Percentiles rank a stretch among this genome's conserved stretches.
These are phyloP conservation scores for Bubo bubo DNA, from an alignment of 2,113 vertebrate species.

Conservation along the genomic window DNA sequence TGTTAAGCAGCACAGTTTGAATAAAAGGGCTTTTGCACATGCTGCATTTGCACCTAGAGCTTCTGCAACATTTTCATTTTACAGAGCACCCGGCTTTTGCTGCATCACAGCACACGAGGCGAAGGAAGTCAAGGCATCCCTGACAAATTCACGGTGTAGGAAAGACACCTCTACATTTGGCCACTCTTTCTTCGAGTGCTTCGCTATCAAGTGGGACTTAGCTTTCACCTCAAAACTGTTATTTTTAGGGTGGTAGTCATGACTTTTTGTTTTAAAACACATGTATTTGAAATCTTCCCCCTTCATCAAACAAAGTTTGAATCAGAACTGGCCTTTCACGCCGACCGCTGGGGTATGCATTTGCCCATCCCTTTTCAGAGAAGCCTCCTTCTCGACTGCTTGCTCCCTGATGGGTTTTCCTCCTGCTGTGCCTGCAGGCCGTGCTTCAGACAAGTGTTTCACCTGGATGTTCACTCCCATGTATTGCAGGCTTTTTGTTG, in stretches of 20 bases:
- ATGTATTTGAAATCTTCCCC: background rate
- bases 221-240: background rate
- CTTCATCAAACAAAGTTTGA: background rate
- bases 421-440: background rate
- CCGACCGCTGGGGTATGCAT: rapidly evolving
- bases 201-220: background rate
- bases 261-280: background rate
- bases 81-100: rapidly evolving
- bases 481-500: background rate
- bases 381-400: background rate
- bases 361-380: background rate
- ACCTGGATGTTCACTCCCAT: background rate
- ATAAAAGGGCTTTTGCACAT: background rate
- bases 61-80: background rate
- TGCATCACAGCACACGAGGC: background rate
- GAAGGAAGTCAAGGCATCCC: background rate
- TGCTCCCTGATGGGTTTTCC: background rate
- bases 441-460: background rate
- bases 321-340: background rate
- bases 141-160: background rate
- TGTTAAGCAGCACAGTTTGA: slow-evolving; percentile 15
- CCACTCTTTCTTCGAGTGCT: background rate
- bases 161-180: background rate
- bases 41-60: slow-evolving; percentile 33
- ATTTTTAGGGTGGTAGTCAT: background rate